Base-by-base conservation (phyloP, 1,140 invertebrate genomes). In the Drosophila chauvacae region DNA sequence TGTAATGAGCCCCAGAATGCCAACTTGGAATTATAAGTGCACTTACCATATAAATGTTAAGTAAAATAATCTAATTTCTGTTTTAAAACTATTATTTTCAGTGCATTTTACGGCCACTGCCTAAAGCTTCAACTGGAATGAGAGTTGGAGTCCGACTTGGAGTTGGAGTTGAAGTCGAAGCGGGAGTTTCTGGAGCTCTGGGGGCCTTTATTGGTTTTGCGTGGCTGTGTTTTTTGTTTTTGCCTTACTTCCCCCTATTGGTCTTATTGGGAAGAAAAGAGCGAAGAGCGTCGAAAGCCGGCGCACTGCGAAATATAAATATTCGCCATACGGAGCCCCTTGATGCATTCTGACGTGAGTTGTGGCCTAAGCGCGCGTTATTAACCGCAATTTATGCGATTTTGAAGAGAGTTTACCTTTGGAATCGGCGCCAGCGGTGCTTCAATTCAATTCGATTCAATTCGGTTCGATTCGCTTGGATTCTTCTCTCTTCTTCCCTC, bases 281-380 rank as follows among this genome's bases (percentile, higher is more conserved):
- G 68, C 79, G 41, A 23, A 23, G 20, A 39, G 68, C 80, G 56
- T 77, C 75, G 75, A 82, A 74, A 83, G 81, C 47, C 69, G 60
- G 23, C 23, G 28, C 48, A 18, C 41, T 30, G 53, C 70, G 71
- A 80, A 90, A 90, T 90, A 90, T 85, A 90, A 90, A 90, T 90
- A 90, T 90, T 86, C 86, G 39, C 85, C 81, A 90, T 90, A 90
- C 83, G 63, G 86, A 45, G 56, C 64, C 71, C 78, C 83, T 90
- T 90, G 85, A 90, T 90, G 82, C 85, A 85, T 90, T 81, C 56
- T 90, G 85, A 90, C 85, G 88, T 90, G 85, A 90, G 85, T 90
- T 90, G 85, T 90, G 85, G 85, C 85, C 85, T 90, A 90, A 90
- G 85, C 85, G 86, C 81, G 78, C 81, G 81, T 90, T 88, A 88